Conservation (phyloP, 2,797 vertebrate genomes). For the Eptatretus atami region DNA sequence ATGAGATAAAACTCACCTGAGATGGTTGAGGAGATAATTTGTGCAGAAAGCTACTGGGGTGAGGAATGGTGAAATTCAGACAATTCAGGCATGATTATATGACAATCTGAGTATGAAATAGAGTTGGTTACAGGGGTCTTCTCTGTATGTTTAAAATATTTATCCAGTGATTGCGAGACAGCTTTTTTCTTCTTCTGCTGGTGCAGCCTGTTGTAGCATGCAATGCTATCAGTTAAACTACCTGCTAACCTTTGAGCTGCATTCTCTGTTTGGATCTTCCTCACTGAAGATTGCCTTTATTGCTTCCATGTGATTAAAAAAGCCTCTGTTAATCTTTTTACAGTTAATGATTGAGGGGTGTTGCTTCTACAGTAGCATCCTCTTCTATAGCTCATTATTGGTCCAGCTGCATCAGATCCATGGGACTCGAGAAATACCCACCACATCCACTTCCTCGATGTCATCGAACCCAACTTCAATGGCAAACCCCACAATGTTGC, state of each 20-base stretch:
- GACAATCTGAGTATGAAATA: too few relatives aligned
- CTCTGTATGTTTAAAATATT: neutral
- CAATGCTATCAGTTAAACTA: neutral
- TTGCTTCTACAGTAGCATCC: neutral
- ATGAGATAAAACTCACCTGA: too few relatives aligned
- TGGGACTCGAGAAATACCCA: too few relatives aligned
- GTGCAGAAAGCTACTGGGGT: too few relatives aligned
- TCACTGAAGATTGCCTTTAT: neutral
- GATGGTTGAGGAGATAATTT: too few relatives aligned
- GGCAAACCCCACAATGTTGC: too few relatives aligned
- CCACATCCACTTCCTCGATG: too few relatives aligned
- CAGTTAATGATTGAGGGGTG: neutral
- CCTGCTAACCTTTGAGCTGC: neutral
- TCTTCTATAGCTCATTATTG: neutral
- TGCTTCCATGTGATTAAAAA: neutral
- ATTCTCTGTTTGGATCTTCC: neutral
- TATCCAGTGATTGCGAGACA: neutral
- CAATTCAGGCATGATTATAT: too few relatives aligned
- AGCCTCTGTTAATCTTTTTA: neutral
- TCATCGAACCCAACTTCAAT: too few relatives aligned
- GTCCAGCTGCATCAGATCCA: constrained; percentile 3
- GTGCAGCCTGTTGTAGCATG: neutral
- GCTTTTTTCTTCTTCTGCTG: neutral
- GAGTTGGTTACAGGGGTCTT: too few relatives aligned
- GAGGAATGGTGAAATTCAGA: too few relatives aligned